Conservation (phyloP, 2,797 vertebrate genomes). For the Tenualosa thibaudeaui region DNA sequence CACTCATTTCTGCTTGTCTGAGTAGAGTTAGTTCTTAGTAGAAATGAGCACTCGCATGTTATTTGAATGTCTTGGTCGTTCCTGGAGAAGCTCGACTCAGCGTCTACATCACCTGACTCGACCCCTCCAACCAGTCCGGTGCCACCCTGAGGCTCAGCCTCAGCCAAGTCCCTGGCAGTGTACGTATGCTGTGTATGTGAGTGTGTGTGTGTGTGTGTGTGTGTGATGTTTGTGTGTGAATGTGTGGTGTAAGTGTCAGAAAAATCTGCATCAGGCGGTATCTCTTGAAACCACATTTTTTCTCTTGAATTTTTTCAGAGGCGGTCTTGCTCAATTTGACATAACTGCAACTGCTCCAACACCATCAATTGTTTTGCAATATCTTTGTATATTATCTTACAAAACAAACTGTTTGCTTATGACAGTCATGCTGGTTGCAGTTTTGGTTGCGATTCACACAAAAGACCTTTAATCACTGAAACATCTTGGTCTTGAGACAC, state of each 20-base stretch:
- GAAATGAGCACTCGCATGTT: conserved; percentile 71
- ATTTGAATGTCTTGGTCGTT: conserved; percentile 77
- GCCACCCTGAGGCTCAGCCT: conserved; percentile 75
- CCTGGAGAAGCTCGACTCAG: conserved; percentile 54
- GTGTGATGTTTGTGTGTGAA: not conserved
- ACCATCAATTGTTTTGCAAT: too few species aligned
- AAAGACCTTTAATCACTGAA: too few species aligned
- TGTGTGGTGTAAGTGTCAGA: not conserved
- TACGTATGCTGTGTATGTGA: conserved; percentile 67
- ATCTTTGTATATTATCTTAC: too few species aligned
- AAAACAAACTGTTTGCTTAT: too few species aligned
- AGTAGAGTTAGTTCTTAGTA: conserved; percentile 31
- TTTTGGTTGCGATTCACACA: too few species aligned
- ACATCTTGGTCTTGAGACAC: too few species aligned
- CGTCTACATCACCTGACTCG: conserved; percentile 62
- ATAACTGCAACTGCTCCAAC: too few species aligned
- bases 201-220: conserved; percentile 2
- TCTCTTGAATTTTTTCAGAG: not conserved
- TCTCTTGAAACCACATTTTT: not conserved
- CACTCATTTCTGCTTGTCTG: not conserved
- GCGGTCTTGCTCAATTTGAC: not conserved
- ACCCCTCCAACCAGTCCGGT: conserved; percentile 75
- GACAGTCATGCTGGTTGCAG: too few species aligned
- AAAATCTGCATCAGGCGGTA: too few species aligned
- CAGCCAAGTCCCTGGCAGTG: conserved; percentile 64